These are phyloP conservation scores for Dromas ardeola DNA, from an alignment of 2,113 vertebrate species.

Conservation along the genomic window DNA sequence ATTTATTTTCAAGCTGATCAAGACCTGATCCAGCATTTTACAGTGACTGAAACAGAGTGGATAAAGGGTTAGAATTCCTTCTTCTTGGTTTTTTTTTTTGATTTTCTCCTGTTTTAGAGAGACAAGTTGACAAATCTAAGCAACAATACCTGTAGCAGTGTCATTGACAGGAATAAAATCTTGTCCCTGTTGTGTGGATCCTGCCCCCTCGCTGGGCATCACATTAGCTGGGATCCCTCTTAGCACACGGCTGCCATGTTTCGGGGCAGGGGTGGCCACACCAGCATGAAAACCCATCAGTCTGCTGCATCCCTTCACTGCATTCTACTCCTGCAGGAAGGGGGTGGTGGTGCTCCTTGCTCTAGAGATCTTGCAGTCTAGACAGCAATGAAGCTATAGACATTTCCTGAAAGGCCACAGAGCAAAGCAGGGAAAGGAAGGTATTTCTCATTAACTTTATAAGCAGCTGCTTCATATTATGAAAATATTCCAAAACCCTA, in stretches of 20 bases:
- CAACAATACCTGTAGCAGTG: background rate
- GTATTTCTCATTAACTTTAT: background rate
- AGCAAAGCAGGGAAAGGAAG: background rate
- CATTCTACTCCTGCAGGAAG: background rate
- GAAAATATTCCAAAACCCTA: background rate
- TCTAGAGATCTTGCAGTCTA: background rate
- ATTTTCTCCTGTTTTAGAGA: background rate
- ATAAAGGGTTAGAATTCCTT: background rate
- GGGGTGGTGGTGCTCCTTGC: background rate
- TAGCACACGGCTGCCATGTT: background rate
- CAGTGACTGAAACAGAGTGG: background rate
- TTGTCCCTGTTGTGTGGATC: background rate
- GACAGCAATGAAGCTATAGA: background rate
- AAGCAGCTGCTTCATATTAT: constrained; percentile 6
- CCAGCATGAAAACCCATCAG: background rate
- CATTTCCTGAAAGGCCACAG: background rate
- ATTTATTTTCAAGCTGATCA: background rate
- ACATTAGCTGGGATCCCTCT: background rate
- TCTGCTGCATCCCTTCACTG: background rate
- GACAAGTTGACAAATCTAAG: background rate
- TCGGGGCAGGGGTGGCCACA: background rate
- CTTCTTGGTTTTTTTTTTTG: background rate
- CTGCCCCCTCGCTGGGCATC: background rate
- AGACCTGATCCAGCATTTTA: background rate
- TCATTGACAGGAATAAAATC: background rate